These are phyloP conservation scores for Struthidea cinerea DNA, from an alignment of 2,113 vertebrate species.

Conservation along the genomic window DNA sequence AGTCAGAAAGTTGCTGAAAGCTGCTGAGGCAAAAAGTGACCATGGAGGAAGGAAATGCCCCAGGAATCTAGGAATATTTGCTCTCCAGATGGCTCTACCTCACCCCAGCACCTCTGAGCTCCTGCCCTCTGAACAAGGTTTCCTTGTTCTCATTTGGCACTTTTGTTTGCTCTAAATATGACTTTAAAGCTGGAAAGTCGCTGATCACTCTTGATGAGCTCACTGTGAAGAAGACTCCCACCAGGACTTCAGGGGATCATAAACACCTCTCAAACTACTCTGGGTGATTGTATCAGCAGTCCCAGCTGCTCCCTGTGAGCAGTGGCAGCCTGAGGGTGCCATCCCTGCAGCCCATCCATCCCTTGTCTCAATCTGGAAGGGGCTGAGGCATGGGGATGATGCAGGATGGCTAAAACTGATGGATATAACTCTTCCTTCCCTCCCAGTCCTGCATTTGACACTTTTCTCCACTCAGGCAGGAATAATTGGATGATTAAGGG, in stretches of 20 bases:
- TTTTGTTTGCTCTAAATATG: not conserved
- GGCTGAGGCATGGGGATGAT: not conserved
- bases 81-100: not conserved
- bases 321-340: not conserved
- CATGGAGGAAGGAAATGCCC: not conserved
- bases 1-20: not conserved
- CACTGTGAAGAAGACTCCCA: not conserved
- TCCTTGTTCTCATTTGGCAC: not conserved
- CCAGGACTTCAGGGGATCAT: not conserved
- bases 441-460: not conserved
- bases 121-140: not conserved
- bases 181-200: not conserved
- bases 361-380: not conserved
- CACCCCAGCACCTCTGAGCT: not conserved
- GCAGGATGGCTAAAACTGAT: too few relatives aligned
- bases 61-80: not conserved
- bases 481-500: not conserved
- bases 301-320: too few relatives aligned
- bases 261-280: accelerated
- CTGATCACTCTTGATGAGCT: not conserved
- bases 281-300: not conserved
- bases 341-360: not conserved
- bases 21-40: not conserved
- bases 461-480: not conserved
- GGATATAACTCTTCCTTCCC: not conserved